These are phyloP conservation scores for Villa cingulata DNA, from an alignment of 2,888 invertebrate genomes.

Conservation along the genomic window DNA sequence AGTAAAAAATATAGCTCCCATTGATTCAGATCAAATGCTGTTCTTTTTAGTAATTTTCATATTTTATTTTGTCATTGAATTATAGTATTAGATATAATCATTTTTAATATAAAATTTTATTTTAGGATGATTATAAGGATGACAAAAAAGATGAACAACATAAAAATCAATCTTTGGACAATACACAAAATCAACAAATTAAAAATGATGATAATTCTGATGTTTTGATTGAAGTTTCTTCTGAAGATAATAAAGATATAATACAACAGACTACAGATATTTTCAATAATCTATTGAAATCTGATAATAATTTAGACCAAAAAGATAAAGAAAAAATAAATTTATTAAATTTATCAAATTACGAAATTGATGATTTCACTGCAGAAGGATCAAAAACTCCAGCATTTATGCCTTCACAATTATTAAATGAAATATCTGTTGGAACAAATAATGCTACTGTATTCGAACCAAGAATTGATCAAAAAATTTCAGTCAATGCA, in stretches of 20 bases:
- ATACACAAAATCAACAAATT: not conserved
- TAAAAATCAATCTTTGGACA: too few relatives aligned
- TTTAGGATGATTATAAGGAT: slow-evolving; percentile 50
- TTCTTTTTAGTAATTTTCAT: slow-evolving; percentile 38
- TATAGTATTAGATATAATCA: not conserved
- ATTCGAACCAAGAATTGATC: not conserved
- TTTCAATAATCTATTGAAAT: not conserved
- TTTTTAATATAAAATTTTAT: not conserved
- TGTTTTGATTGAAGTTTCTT: slow-evolving; percentile 21
- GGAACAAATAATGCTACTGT: too few relatives aligned
- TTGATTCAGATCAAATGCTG: slow-evolving; percentile 41
- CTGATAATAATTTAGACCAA: not conserved
- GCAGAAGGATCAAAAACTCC: slow-evolving; percentile 8
- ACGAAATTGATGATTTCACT: slow-evolving; percentile 12
- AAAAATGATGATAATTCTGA: slow-evolving; percentile 17
- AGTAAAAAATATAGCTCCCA: slow-evolving; percentile 20
- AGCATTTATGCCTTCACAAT: slow-evolving; percentile 39
- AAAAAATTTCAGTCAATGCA: not conserved
- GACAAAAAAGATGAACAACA: slow-evolving; percentile 19
- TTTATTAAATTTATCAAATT: not conserved
- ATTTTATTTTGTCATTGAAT: not conserved
- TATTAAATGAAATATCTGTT: slow-evolving; percentile 15
- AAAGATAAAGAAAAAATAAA: not conserved
- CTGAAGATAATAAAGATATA: slow-evolving; percentile 15
- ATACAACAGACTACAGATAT: not conserved